Conservation (phyloP, 2,888 invertebrate species). For the Coremacera marginata region DNA sequence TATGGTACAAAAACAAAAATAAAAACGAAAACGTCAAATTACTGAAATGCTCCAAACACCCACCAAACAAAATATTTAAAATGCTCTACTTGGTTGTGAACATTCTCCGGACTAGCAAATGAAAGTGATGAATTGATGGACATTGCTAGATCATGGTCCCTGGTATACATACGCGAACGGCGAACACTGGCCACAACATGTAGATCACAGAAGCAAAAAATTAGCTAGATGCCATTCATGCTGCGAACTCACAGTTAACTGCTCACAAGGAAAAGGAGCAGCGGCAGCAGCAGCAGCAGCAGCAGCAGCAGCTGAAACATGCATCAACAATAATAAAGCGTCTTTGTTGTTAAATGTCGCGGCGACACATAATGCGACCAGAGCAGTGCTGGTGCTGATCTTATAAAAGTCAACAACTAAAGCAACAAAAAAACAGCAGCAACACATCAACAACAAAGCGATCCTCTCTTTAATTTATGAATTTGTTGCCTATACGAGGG, state of each 20-base stretch:
- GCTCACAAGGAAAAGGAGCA: background rate
- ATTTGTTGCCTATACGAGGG: conserved; percentile 30
- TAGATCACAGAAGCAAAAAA: background rate
- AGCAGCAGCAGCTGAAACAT: background rate
- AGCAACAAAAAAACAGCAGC: background rate
- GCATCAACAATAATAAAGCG: background rate
- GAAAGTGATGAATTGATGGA: conserved; percentile 45
- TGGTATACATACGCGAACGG: too few species aligned
- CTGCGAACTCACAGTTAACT: background rate
- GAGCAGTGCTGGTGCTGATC: background rate
- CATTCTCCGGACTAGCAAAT: conserved; percentile 36
- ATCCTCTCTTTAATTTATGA: conserved; percentile 40
- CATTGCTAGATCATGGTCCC: background rate
- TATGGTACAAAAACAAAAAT: background rate
- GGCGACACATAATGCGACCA: background rate
- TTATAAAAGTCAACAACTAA: background rate
- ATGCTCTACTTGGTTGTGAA: background rate
- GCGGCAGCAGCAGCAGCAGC: background rate
- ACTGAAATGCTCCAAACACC: conserved; percentile 28
- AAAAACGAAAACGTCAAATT: background rate
- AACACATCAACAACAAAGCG: background rate
- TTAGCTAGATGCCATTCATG: background rate
- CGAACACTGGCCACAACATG: background rate
- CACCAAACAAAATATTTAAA: conserved; percentile 19
- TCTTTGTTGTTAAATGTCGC: conserved; percentile 1